Percentiles rank a stretch among this genome's conserved stretches.
Conservation (phyloP, 2,888 invertebrate species). For the Pardosa pseudoannulata region DNA sequence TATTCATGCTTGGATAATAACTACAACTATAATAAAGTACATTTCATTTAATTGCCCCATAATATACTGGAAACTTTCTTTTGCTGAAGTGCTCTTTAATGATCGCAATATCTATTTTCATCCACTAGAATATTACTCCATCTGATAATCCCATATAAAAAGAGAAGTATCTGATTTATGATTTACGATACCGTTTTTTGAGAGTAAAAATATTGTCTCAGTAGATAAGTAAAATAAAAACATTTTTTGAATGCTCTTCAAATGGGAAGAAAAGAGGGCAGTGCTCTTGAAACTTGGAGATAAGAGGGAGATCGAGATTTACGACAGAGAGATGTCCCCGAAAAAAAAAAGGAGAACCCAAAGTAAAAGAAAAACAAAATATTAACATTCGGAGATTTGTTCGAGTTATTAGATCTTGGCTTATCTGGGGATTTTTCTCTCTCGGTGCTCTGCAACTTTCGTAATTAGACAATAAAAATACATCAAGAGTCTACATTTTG, state of each 20-base stretch:
- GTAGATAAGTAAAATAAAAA: not conserved
- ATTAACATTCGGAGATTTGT: not conserved
- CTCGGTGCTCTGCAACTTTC: too few relatives aligned
- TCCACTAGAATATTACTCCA: not conserved
- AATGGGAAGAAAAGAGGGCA: not conserved
- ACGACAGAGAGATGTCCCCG: not conserved
- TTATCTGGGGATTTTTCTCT: too few relatives aligned
- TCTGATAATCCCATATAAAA: not conserved
- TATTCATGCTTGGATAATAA: too few relatives aligned
- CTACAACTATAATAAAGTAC: too few relatives aligned
- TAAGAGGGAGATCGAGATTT: not conserved
- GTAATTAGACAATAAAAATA: too few relatives aligned
- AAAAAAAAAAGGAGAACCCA: not conserved
- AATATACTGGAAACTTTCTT: too few relatives aligned
- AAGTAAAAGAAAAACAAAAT: not conserved
- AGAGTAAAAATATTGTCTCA: not conserved
- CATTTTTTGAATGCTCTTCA: not conserved
- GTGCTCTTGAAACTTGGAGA: not conserved
- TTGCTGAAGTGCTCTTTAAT: too few relatives aligned
- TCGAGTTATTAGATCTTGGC: too few relatives aligned
- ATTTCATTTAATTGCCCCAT: too few relatives aligned
- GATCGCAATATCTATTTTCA: too few relatives aligned
- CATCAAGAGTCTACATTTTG: too few relatives aligned
- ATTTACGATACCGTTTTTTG: not conserved
- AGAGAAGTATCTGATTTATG: not conserved